phyloP scores from a whole-genome alignment of 53 echinoderm and acorn worm species.

The Patiria pectinifera region DNA sequence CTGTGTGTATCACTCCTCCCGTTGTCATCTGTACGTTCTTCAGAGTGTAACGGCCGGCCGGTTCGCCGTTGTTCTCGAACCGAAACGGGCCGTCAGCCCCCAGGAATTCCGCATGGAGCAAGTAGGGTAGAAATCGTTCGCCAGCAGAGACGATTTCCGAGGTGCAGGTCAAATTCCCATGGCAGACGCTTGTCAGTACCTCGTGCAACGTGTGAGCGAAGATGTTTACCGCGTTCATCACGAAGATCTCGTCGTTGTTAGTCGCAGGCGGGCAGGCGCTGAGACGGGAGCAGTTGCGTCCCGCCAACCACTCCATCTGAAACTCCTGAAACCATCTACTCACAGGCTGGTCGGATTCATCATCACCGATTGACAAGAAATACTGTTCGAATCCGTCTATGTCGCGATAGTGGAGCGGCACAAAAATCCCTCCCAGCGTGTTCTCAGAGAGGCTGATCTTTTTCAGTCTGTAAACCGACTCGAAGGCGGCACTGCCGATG shows the following conservation, averaged over 20 bases:
- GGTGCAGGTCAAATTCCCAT: slow-evolving; percentile 10
- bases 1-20: slow-evolving; percentile 7
- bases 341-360: neutral
- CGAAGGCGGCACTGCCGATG: slow-evolving; percentile 58
- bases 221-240: slow-evolving; percentile 32
- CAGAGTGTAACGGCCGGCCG: slow-evolving; percentile 23
- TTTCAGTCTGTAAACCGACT: slow-evolving; percentile 46
- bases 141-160: neutral
- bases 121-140: slow-evolving; percentile 14
- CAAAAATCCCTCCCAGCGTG: slow-evolving; percentile 36
- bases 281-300: slow-evolving; percentile 9
- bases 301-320: slow-evolving; percentile 9
- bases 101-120: slow-evolving; percentile 16
- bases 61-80: slow-evolving; percentile 45
- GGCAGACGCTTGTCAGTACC: neutral
- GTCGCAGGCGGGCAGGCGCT: slow-evolving; percentile 8
- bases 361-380: neutral
- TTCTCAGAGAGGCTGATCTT: slow-evolving; percentile 16
- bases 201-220: slow-evolving; percentile 31
- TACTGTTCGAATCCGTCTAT: slow-evolving; percentile 35
- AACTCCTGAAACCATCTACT: slow-evolving; percentile 35
- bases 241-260: slow-evolving; percentile 50
- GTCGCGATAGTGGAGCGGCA: slow-evolving; percentile 25
- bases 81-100: slow-evolving; percentile 37
- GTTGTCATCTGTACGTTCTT: slow-evolving; percentile 28